Evolutionary conservation across 2,888 invertebrate species (phyloP), one percentile per base, ranked within the genome.

Genomic region (Troides helena): DNA sequence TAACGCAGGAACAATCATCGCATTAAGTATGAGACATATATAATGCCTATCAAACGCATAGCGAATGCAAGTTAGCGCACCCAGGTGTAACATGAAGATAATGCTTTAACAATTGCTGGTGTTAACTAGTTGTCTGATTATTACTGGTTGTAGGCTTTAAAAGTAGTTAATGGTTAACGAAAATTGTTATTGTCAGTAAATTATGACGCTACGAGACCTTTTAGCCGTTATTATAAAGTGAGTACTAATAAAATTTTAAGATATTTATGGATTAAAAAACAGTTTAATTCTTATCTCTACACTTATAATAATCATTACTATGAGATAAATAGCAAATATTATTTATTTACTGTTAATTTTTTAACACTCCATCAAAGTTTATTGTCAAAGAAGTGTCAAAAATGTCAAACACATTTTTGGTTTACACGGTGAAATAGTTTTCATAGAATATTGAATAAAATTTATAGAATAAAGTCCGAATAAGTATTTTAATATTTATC

Each of bases 51-150:
- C 85, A 86, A 81, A 78, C 80, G 82, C 80, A 80, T 76, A 79
- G 78, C 76, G 76, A 81, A 80, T 79, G 83, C 86, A 85, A 87
- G 85, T 87, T 82, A 81, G 84, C 83, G 82, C 86, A 76, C 71
- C 81, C 88, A 88, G 85, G 87, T 89, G 89, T 85, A 80, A 80
- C 76, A 73, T 72, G 72, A 73, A 85, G 87, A 88, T 89, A 89
- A 85, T 83, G 71, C 76, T 79, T 79, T 76, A 78, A 81, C 79
- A 77, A 78, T 77, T 79, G 77, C 77, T 75, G 46, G 14, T 46
- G 46, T 46, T 46, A 14, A 46, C 46, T 46, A 72, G 25, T 50
- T 23, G 74, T 76, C 75, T 77, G 75, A 79, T 79, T 74, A 76
- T 71, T 53, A n/a, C 12, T 2, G 46, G 14, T 46, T 66, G 68